phyloP scores from a whole-genome alignment of 2,888 invertebrate genomes.

The Diarsia dahlii region DNA sequence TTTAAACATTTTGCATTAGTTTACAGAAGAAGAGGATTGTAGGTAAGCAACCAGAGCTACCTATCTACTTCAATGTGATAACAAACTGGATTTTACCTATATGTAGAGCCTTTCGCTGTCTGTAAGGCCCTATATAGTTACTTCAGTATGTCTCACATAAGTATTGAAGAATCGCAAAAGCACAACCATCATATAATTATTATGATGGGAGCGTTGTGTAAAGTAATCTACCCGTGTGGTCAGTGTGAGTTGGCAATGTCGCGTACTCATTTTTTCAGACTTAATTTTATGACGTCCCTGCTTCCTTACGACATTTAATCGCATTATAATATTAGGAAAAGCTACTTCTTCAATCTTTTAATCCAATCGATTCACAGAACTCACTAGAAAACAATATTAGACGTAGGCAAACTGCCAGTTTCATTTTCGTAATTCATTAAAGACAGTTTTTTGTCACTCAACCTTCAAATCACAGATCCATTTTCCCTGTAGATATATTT shows the following conservation, averaged over 20 bases:
- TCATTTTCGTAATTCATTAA: background rate
- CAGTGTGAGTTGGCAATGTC: background rate
- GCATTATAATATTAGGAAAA: background rate
- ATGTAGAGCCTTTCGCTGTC: no score
- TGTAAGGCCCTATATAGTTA: no score
- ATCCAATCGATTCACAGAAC: background rate
- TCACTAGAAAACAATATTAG: conserved; percentile 4
- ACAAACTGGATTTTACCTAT: no score
- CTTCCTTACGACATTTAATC: background rate
- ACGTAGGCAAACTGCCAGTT: conserved; percentile 17
- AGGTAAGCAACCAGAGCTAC: background rate
- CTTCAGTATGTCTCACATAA: no score
- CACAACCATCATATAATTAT: no score
- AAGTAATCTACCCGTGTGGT: background rate
- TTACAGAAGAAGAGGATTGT: conserved; percentile 20
- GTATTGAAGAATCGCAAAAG: background rate
- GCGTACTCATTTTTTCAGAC: no score
- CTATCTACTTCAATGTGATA: no score
- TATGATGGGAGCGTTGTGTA: background rate
- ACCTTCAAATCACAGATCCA: conserved; percentile 7
- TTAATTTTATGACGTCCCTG: background rate
- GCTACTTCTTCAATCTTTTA: background rate
- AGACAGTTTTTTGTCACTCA: no score
- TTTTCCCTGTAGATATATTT: conserved; percentile 12
- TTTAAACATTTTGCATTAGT: no score